Evolutionary conservation across 2,113 vertebrate species (phyloP), one percentile per base, ranked within the genome.

Genomic region (Corythornis madagascariensis): DNA sequence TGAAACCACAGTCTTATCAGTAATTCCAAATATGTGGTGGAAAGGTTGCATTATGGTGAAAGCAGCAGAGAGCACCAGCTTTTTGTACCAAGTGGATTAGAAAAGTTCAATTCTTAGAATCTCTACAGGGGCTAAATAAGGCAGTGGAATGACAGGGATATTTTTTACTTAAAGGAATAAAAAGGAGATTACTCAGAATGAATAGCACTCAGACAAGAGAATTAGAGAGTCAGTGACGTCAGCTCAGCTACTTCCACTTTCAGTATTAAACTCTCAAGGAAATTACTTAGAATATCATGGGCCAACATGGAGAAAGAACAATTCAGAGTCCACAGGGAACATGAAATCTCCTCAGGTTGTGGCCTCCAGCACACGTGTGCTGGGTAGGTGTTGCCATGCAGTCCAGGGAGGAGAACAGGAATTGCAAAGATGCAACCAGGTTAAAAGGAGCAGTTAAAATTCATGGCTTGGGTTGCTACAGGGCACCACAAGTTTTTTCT

Each of bases 241-340:
- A 93, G 52, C 48, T 48, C 47, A 93, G 52, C 48, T 48, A 79
- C 61, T 96, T 95, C 77, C 86, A 93, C 85, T 96, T 97, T 89
- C 89, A 60, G 40, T 71, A 83, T 59, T 52, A 84, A 93, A 79
- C 45, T 56, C 67, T 48, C 52, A 59, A 50, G 69, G 33, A 42
- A 88, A 42, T 64, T 12, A 21, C 35, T 50, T 56, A 47, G 21
- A 28, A 7, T 26, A 10, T 70, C n/a, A 35, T 24, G 31, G 31
- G 16, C 26, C 43, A 26, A 35, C 43, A 47, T 8, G 38, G 0
- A 42, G 53, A n/a, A 73, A 55, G 38, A 13, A 3, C 28, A 84
- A 56, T 31, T 72, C 76, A 77, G 86, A 64, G 67, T 66, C 65
- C 65, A 48, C 28, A 2, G 1, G 9, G 83, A 73, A 38, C 16